phyloP scores from a whole-genome alignment of 1,140 invertebrate genomes.

The Linepithema humile region DNA sequence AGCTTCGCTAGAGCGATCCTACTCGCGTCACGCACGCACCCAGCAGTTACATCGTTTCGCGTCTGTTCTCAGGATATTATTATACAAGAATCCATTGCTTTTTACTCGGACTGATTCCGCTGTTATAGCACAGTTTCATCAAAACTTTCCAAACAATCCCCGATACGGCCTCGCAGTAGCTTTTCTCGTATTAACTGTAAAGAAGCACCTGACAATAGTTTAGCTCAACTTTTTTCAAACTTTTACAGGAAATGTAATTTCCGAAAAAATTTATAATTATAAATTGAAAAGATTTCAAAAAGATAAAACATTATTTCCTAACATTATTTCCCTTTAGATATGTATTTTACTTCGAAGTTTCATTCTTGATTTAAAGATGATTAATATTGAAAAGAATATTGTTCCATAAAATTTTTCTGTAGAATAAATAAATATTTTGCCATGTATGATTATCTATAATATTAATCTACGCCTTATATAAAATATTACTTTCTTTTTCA shows the following conservation, averaged over 20 bases:
- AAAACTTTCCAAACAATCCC: constrained; percentile 1
- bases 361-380: neutral
- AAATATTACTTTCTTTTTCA: too few species aligned
- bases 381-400: neutral
- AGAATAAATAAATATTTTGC: neutral
- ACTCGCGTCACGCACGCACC: constrained; percentile 35
- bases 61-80: constrained; percentile 8
- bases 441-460: neutral
- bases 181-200: neutral
- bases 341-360: neutral
- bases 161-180: neutral
- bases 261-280: neutral
- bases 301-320: neutral
- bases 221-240: neutral
- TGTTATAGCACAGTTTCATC: constrained; percentile 4
- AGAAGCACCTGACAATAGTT: neutral
- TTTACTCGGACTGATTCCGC: neutral
- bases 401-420: neutral
- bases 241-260: neutral
- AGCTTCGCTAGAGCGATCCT: constrained; percentile 28
- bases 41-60: neutral
- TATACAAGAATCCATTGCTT: neutral
- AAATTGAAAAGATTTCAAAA: neutral
- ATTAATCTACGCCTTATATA: neutral
- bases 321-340: too few species aligned